Percentiles rank a stretch among this genome's conserved stretches.
Evolutionary conservation across 2,888 invertebrate species (phyloP).

Genomic region (Alloplasta piceator): DNA sequence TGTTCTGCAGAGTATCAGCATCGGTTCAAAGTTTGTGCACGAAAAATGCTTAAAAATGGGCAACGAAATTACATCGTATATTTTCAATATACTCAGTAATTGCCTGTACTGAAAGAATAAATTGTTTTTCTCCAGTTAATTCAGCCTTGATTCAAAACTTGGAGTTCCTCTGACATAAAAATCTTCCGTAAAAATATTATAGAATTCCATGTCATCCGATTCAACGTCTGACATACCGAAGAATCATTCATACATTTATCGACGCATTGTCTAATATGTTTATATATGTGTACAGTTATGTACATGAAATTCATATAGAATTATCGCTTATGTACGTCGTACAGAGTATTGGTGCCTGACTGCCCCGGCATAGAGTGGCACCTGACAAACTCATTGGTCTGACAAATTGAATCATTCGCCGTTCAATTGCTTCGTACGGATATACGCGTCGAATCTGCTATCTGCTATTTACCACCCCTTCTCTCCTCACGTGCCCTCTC

Average conservation of each 20-base stretch:
- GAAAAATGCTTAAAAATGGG: no score
- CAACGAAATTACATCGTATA: no score
- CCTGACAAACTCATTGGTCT: conserved; percentile 83
- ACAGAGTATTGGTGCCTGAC: conserved; percentile 52
- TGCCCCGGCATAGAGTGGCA: conserved; percentile 80
- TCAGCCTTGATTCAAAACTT: no score
- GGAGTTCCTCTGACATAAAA: no score
- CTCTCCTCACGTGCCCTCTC: conserved; percentile 21
- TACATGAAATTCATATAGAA: conserved; percentile 44
- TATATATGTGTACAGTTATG: conserved; percentile 9
- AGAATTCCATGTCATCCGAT: no score
- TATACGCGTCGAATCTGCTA: conserved; percentile 71
- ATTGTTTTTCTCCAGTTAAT: no score
- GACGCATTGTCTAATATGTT: background rate
- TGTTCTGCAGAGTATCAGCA: no score
- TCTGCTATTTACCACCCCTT: conserved; percentile 67
- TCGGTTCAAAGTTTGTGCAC: no score
- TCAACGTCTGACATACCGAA: no score
- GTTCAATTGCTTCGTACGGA: conserved; percentile 82
- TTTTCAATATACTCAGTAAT: no score
- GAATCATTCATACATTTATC: no score
- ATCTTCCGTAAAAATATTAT: conserved; percentile 18
- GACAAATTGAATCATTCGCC: conserved; percentile 83
- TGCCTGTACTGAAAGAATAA: no score
- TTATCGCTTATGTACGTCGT: conserved; percentile 51